Evolutionary conservation across 1,140 invertebrate species (phyloP).

Genomic region (Drosophila busckii): DNA sequence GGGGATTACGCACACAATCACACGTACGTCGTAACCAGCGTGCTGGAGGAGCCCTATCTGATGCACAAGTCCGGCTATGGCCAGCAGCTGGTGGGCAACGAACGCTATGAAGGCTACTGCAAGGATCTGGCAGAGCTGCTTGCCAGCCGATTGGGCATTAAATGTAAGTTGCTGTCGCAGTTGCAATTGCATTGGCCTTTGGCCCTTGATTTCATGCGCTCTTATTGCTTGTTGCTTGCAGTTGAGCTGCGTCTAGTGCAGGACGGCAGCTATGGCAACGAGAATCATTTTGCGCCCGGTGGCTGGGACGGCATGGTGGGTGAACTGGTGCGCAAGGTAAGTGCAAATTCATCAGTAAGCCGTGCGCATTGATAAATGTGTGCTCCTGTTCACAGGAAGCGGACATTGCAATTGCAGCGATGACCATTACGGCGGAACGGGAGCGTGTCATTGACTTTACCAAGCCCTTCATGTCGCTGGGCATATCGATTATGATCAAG

Average conservation of each 20-base stretch:
- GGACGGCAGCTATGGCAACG: slow-evolving; percentile 90
- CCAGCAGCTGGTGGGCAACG: slow-evolving; percentile 87
- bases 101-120: slow-evolving; percentile 94
- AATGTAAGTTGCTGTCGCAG: slow-evolving; percentile 83
- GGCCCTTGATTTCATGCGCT: slow-evolving; percentile 15
- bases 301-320: slow-evolving; percentile 98
- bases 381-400: slow-evolving; percentile 88
- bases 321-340: slow-evolving; percentile 94
- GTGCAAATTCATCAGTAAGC: too few species aligned
- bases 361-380: too few species aligned
- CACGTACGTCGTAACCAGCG: slow-evolving; percentile 93
- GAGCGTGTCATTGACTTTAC: slow-evolving; percentile 97
- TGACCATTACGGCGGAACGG: slow-evolving; percentile 96
- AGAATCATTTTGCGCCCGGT: slow-evolving; percentile 86
- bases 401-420: slow-evolving; percentile 95
- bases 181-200: slow-evolving; percentile 2
- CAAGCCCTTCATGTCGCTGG: slow-evolving; percentile 98
- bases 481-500: slow-evolving; percentile 98
- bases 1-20: slow-evolving; percentile 88
- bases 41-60: slow-evolving; percentile 92
- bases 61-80: slow-evolving; percentile 83
- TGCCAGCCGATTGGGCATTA: slow-evolving; percentile 89
- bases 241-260: slow-evolving; percentile 90
- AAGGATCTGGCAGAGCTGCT: slow-evolving; percentile 94
- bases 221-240: slow-evolving; percentile 65